Evolutionary conservation across 2,888 invertebrate genomes (phyloP), one percentile per base, ranked within the genome.

Genomic region (Liodrosophila aerea): DNA sequence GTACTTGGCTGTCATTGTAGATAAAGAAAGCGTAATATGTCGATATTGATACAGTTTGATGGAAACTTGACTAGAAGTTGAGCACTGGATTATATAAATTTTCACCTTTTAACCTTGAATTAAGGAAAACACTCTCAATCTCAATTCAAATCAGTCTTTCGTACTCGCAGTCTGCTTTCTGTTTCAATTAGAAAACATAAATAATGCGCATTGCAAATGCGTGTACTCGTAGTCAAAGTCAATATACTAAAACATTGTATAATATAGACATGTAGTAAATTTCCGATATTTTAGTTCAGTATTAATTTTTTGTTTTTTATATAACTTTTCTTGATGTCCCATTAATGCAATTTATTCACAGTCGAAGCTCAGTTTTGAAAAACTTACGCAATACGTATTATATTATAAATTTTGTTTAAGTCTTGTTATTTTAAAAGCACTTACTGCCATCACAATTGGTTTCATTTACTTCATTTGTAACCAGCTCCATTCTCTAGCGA

Each of bases 391-490:
- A 9, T 5, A 22, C 8, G 33, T 13, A 9, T 33, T 22, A 2
- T 22, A 18, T 7, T 31, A 12, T 7, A 8, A 5, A 8, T 34
- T 22, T 22, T 2, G 5, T 4, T 4, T 4, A 22, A 5, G 22
- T 22, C 5, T 22, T 22, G 5, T 22, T 2, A 4, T 22, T 22
- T 22, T 22, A 22, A n/a, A n/a, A 22, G 22, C 22, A 83, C 86
- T 83, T 83, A 83, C 86, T 66, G 34, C 34, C 66, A 30, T 81
- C 67, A n/a, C 30, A 36, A 59, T 57, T 57, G n/a, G 60, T 7
- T 47, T 64, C 65, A 45, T 63, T 73, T 15, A 63, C 58, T 51
- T 54, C 51, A 43, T 63, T 40, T 22, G 54, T 45, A 62, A 40
- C 61, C 30, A 62, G 56, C 52, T 86, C 82, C 86, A 83, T 82